phyloP scores from a whole-genome alignment of 2,113 vertebrate species.

The Proterorhinus semilunaris region DNA sequence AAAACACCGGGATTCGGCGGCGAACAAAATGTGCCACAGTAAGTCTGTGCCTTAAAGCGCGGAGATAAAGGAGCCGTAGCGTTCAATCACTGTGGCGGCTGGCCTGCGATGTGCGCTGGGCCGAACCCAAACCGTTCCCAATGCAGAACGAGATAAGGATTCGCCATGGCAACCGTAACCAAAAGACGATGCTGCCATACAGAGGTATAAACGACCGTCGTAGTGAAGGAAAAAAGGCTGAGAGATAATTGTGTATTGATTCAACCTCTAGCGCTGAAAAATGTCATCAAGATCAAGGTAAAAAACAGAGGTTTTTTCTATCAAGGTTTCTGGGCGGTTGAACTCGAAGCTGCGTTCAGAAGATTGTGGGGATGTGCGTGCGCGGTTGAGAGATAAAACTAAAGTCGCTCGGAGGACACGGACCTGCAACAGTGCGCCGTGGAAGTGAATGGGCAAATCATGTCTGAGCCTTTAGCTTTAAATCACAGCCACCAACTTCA shows the following conservation, averaged over 20 bases:
- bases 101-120: not conserved
- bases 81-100: not conserved
- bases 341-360: not conserved
- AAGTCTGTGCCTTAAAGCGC: not conserved
- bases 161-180: not conserved
- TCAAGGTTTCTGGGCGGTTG: not conserved
- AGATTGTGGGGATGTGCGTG: not conserved
- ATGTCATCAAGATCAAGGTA: not conserved
- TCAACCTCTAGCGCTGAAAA: not conserved
- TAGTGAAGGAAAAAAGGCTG: not conserved
- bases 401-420: not conserved
- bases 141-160: not conserved
- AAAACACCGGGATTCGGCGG: too few relatives aligned
- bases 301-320: not conserved
- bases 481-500: too few relatives aligned
- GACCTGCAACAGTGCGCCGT: not conserved
- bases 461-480: too few relatives aligned
- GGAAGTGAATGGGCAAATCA: not conserved
- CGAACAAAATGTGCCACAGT: too few relatives aligned
- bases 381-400: not conserved
- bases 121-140: not conserved
- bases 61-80: not conserved
- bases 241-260: slow-evolving; percentile 4
- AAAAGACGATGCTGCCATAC: not conserved
- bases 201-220: not conserved